phyloP scores from a whole-genome alignment of 2,888 invertebrate species.

The Smittia aterrima region DNA sequence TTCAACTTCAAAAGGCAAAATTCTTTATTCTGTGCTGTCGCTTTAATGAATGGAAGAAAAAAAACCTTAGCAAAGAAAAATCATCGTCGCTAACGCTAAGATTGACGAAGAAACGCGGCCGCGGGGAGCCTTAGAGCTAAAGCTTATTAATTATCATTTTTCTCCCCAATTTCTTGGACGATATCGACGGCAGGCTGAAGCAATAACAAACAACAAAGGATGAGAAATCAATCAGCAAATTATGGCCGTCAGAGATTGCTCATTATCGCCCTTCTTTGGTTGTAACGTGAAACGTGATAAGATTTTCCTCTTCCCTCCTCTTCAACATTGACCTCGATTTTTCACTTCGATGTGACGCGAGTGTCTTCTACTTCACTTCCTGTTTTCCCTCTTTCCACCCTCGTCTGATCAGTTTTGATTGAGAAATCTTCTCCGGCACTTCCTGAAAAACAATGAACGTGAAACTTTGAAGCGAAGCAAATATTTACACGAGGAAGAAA shows the following conservation, averaged over 20 bases:
- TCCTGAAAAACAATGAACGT: background rate
- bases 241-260: slow-evolving; percentile 14
- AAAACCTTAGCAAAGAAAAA: background rate
- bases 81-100: background rate
- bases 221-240: slow-evolving; percentile 41
- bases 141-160: slow-evolving; percentile 30
- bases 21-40: background rate
- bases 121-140: background rate
- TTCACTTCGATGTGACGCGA: slow-evolving; percentile 10
- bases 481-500: slow-evolving; percentile 5
- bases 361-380: background rate
- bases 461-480: slow-evolving; percentile 8
- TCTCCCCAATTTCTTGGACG: background rate
- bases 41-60: slow-evolving; percentile 4
- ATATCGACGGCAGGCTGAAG: background rate
- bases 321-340: slow-evolving; percentile 30
- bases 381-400: background rate
- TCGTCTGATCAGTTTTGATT: slow-evolving; percentile 9
- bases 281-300: slow-evolving; percentile 34
- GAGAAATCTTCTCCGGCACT: background rate
- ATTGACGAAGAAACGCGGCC: background rate
- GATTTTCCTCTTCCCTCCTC: background rate
- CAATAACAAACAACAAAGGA: slow-evolving; percentile 25
- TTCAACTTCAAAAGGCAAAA: slow-evolving; percentile 21
- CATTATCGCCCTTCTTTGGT: slow-evolving; percentile 6